A percentile compares a stretch with the other conserved stretches of the same genome.
Evolutionary conservation across 2,113 vertebrate species (phyloP).

Genomic region (Apteryx owenii): DNA sequence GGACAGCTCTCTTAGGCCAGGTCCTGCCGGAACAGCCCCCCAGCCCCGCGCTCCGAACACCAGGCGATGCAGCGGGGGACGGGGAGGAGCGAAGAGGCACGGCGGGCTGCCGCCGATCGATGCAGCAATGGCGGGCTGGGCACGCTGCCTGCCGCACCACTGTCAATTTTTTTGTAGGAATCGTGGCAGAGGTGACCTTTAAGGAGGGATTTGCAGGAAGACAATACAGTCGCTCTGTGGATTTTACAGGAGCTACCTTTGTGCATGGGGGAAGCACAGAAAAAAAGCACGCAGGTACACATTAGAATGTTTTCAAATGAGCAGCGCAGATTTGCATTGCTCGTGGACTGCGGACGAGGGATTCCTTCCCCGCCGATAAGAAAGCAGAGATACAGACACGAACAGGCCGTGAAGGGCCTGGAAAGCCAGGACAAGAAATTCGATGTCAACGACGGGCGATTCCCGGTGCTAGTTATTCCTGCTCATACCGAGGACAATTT

Average conservation of each 20-base stretch:
- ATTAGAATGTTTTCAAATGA: accelerated
- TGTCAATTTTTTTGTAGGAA: neutral
- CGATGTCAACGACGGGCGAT: accelerated
- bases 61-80: accelerated
- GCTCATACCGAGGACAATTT: neutral
- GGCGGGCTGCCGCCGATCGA: accelerated
- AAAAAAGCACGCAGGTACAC: neutral
- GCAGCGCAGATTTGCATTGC: neutral
- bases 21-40: too few species aligned
- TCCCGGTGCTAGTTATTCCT: accelerated
- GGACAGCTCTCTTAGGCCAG: neutral
- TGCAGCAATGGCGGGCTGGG: accelerated
- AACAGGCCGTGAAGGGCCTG: accelerated
- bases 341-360: accelerated
- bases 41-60: accelerated
- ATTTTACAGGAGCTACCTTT: neutral
- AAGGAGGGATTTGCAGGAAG: neutral
- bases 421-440: accelerated
- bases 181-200: neutral
- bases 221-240: accelerated
- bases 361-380: accelerated
- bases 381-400: neutral
- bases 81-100: accelerated
- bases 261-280: accelerated
- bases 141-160: neutral